Conservation (phyloP, 2,888 invertebrate genomes). For the Bursaphelenchus okinawaensis region DNA sequence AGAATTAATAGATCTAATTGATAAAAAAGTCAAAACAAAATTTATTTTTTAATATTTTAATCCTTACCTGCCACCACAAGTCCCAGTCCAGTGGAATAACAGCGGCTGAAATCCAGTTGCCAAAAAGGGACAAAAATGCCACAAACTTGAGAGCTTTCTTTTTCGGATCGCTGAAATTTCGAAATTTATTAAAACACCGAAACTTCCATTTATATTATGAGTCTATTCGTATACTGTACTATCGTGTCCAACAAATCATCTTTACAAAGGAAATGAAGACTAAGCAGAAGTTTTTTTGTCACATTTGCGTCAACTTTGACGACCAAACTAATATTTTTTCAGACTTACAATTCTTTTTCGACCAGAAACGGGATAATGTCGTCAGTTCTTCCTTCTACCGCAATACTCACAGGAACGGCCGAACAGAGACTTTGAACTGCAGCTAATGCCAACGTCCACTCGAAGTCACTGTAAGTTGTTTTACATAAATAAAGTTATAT, state of each 20-base stretch:
- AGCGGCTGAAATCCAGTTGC: constrained; percentile 78
- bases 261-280: too few relatives aligned
- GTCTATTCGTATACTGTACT: too few relatives aligned
- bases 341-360: not conserved
- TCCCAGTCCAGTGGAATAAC: constrained; percentile 87
- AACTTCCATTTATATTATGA: too few relatives aligned
- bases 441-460: constrained; percentile 16
- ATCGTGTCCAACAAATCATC: too few relatives aligned
- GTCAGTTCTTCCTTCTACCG: constrained; percentile 5
- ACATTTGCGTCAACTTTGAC: too few relatives aligned
- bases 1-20: too few relatives aligned
- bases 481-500: too few relatives aligned
- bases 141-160: not conserved
- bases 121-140: constrained; percentile 62
- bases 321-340: too few relatives aligned
- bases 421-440: constrained; percentile 5
- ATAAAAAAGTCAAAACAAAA: constrained; percentile 5
- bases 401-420: constrained; percentile 10
- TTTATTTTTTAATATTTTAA: not conserved
- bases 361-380: not conserved
- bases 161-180: not conserved
- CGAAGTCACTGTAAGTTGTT: constrained; percentile 1
- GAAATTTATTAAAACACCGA: too few relatives aligned
- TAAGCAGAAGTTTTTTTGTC: too few relatives aligned
- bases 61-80: constrained; percentile 72